Conservation (phyloP, 2,888 invertebrate genomes). For the Nasonia oneida region DNA sequence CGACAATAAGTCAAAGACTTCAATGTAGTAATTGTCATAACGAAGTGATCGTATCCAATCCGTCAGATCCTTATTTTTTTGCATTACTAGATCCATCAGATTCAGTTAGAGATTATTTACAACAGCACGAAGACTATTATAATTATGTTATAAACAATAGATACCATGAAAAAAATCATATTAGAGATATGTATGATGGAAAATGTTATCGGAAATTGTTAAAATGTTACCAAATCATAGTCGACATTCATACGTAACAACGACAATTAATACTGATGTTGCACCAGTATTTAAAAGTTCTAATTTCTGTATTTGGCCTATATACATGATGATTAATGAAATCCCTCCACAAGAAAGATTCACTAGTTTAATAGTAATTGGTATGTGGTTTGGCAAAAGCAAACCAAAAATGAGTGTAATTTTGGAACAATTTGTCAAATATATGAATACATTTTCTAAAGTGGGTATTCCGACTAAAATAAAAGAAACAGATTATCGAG, state of each 20-base stretch:
- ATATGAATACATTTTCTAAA: neutral
- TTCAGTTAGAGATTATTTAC: neutral
- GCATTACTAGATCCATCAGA: neutral
- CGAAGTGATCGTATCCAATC: conserved; percentile 9
- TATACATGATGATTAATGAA: conserved; percentile 60
- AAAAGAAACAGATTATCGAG: conserved; percentile 5
- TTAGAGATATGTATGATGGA: conserved; percentile 56
- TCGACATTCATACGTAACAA: conserved; percentile 42
- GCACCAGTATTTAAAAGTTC: conserved; percentile 50
- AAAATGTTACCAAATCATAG: conserved; percentile 7
- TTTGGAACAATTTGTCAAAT: conserved; percentile 40
- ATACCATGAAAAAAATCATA: neutral
- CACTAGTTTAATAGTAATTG: conserved; percentile 48
- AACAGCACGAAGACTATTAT: conserved; percentile 20
- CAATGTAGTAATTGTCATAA: neutral
- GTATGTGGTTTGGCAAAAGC: conserved; percentile 60
- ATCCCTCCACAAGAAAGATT: conserved; percentile 50
- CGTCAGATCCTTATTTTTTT: conserved; percentile 10
- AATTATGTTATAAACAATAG: conserved; percentile 1
- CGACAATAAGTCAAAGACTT: neutral
- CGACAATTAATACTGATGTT: conserved; percentile 57
- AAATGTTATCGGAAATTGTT: conserved; percentile 34
- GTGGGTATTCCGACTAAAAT: conserved; percentile 45
- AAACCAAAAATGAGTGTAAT: conserved; percentile 34
- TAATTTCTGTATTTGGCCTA: conserved; percentile 53